Base-by-base conservation (phyloP, 2,888 invertebrate species). In the Pterostichus madidus region DNA sequence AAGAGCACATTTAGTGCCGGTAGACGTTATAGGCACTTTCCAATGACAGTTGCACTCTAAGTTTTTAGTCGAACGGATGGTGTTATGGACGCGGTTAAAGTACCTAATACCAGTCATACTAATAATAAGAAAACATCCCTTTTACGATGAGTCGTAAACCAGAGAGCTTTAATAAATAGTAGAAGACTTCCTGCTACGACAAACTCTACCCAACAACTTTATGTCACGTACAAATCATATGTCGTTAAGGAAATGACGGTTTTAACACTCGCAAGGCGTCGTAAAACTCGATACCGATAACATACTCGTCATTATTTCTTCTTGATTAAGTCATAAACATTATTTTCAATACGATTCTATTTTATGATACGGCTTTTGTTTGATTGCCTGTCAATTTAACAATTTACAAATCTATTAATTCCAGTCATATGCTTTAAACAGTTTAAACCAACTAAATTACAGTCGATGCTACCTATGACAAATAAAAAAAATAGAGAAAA, bases 91-190 rank as follows among this genome's bases (percentile, higher is more conserved):
- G 68, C 44, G 44, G 68, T 71, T 71, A 71, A 71, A 71, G 10
- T 71, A 39, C 68, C 64, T 71, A 71, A 64, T 64, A 64, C 64
- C 17, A 71, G 44, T 24, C 68, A 71, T 39, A 64, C 64, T 64
- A 71, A 71, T 64, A 64, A 64, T 13, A 71, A 71, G 68, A 71
- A 71, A 71, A 71, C 68, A 71, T 56, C 24, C 13, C 15, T 71
- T 71, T 71, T 71, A 71, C 24, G 44, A 71, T 13, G 1, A 13
- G 64, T 13, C 11, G 64, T 64, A 64, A 44, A 71, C 8, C 17
- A 10, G 11, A 17, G 68, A 24, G 56, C 68, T 71, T 71, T 44
- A 39, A 71, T 71, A 71, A 71, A 71, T 71, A 71, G 68, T 17
- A 71, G 15, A 64, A 32, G 64, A 35, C 64, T 35, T n/a, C 35